Evolutionary conservation across 2,797 vertebrate species (phyloP).

Genomic region (Rhinatrema bivittatum): DNA sequence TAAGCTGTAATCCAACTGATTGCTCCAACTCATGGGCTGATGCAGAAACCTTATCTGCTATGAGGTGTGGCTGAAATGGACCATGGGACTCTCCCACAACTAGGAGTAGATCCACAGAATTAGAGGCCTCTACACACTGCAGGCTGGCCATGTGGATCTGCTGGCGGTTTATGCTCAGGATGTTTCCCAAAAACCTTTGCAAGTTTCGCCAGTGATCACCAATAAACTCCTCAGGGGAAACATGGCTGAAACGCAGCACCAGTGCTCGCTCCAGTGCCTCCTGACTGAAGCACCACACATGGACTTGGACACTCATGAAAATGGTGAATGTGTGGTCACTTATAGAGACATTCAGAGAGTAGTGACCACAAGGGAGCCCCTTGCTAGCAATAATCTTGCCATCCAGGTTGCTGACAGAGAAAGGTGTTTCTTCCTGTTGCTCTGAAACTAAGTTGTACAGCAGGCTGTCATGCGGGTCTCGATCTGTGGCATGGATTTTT

Average conservation of each 20-base stretch:
- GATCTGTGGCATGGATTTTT: conserved; percentile 85
- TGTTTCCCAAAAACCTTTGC: conserved; percentile 70
- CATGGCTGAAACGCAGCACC: conserved; percentile 66
- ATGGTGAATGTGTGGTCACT: conserved; percentile 78
- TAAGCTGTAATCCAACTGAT: conserved; percentile 64
- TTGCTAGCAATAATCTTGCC: conserved; percentile 77
- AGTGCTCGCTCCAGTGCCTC: conserved; percentile 66
- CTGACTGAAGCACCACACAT: conserved; percentile 70
- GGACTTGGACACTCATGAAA: conserved; percentile 60
- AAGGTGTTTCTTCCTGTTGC: conserved; percentile 36
- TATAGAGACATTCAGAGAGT: conserved; percentile 81
- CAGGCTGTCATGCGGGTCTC: conserved; percentile 79
- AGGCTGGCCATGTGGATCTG: conserved; percentile 85
- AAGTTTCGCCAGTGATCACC: conserved; percentile 85
- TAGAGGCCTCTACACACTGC: conserved; percentile 60
- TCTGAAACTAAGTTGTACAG: conserved; percentile 66
- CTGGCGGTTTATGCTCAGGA: conserved; percentile 60
- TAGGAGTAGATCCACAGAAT: conserved; percentile 73
- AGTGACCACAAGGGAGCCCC: conserved; percentile 68
- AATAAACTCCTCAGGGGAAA: conserved; percentile 84
- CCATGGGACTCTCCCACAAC: conserved; percentile 56
- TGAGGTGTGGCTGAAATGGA: conserved; percentile 43
- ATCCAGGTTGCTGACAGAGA: conserved; percentile 68
- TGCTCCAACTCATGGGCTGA: conserved; percentile 67
- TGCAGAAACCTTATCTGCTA: conserved; percentile 54